phyloP scores from a whole-genome alignment of 2,113 vertebrate genomes.

The Sebastes fasciatus region DNA sequence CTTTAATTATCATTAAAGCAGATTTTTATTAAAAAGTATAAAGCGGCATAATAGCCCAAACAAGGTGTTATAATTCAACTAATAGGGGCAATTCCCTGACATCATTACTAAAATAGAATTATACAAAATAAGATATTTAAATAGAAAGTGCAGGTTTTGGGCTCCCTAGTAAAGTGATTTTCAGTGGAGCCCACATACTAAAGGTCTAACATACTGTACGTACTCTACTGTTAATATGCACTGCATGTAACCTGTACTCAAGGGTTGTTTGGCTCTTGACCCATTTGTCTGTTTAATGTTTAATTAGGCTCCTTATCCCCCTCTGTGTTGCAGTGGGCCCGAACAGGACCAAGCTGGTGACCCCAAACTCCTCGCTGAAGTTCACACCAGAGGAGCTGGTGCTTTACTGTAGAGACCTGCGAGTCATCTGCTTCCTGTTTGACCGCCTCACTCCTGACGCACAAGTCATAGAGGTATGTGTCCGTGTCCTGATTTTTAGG shows the following conservation, averaged over 20 bases:
- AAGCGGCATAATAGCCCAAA: neutral
- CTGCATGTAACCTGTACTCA: neutral
- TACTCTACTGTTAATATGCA: neutral
- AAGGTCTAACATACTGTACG: neutral
- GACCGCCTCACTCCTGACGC: constrained; percentile 87
- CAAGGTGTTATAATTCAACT: neutral
- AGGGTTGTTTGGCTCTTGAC: neutral
- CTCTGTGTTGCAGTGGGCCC: constrained; percentile 84
- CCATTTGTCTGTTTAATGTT: constrained; percentile 4
- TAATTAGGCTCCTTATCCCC: neutral
- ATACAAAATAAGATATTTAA: neutral
- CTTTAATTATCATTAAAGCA: neutral
- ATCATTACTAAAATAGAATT: neutral
- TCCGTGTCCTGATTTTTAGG: neutral
- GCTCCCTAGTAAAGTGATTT: neutral
- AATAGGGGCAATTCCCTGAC: neutral
- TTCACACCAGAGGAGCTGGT: constrained; percentile 93
- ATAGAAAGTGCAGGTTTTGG: neutral
- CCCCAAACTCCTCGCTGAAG: constrained; percentile 88
- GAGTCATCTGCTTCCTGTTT: constrained; percentile 90
- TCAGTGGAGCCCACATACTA: neutral
- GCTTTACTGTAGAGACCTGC: constrained; percentile 91
- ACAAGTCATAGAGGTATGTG: constrained; percentile 89
- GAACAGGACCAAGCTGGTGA: constrained; percentile 90
- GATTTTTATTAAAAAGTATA: neutral